Percentiles rank a stretch among this genome's conserved stretches.
Evolutionary conservation across 2,113 vertebrate genomes (phyloP).

Genomic region (Mionectes macconnelli): DNA sequence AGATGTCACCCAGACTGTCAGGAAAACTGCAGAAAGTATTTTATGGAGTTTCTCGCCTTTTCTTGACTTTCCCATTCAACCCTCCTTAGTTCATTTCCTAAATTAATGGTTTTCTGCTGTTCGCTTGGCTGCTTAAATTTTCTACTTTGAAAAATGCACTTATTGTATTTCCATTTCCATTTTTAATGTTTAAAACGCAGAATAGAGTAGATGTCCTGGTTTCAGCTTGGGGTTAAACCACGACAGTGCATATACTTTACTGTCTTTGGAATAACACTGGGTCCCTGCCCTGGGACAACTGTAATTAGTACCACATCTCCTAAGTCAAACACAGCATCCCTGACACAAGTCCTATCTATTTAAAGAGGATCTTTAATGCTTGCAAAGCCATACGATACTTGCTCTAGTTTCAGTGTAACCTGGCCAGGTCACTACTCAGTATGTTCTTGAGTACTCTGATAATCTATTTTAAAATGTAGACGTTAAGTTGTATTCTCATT

Average conservation of each 20-base stretch:
- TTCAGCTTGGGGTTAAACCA: not conserved
- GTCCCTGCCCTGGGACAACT: not conserved
- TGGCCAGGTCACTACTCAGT: not conserved
- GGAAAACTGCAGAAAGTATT: constrained; percentile 26
- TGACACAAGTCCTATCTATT: not conserved
- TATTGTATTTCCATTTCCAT: not conserved
- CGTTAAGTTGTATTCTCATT: not conserved
- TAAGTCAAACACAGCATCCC: not conserved
- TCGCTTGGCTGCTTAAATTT: not conserved
- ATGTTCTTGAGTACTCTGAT: not conserved
- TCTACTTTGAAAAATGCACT: not conserved
- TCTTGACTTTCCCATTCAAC: not conserved
- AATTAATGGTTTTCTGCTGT: not conserved
- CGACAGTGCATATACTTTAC: not conserved
- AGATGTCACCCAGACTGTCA: not conserved
- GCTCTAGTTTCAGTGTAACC: not conserved
- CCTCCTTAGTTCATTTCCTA: not conserved
- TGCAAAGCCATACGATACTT: not conserved
- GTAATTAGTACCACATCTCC: not conserved
- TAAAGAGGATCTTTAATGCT: not conserved
- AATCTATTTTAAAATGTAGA: not conserved
- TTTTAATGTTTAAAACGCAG: not conserved
- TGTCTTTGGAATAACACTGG: not conserved
- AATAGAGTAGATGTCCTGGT: not conserved
- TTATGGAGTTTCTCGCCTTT: not conserved